These are phyloP conservation scores for Amblyornis subalaris DNA, from an alignment of 2,113 vertebrate genomes.

Conservation along the genomic window DNA sequence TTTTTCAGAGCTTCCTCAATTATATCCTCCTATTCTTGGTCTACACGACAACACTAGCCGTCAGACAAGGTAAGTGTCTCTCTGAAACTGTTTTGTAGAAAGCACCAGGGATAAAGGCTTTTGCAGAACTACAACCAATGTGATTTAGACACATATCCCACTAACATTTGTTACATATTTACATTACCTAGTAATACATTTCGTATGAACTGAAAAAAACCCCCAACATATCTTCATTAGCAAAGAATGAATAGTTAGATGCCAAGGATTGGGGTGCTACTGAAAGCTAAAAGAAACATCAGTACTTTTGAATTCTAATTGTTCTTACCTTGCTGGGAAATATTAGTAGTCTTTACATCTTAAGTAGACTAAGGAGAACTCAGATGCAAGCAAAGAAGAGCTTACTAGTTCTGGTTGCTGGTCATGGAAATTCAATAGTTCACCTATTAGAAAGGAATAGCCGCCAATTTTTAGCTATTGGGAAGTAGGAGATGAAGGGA, in stretches of 20 bases:
- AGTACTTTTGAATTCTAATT: not conserved
- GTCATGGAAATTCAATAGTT: not conserved
- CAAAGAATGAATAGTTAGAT: not conserved
- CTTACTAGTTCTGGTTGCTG: not conserved
- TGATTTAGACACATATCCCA: not conserved
- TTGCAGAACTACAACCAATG: not conserved
- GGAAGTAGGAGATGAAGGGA: not conserved
- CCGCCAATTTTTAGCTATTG: not conserved
- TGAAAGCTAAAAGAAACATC: not conserved
- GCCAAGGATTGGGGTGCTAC: not conserved
- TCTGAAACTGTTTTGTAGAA: not conserved
- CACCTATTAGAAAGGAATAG: not conserved
- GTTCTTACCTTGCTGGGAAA: not conserved
- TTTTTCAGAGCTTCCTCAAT: constrained; percentile 97
- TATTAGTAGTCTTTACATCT: not conserved
- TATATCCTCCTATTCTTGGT: constrained; percentile 96
- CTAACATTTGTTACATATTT: not conserved
- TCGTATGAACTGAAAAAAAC: not conserved
- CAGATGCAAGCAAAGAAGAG: not conserved
- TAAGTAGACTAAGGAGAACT: not conserved
- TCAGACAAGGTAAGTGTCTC: constrained; percentile 87
- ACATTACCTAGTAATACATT: not conserved
- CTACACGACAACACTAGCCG: constrained; percentile 92
- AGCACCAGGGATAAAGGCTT: not conserved
- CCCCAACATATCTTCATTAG: not conserved